Evolutionary conservation across 1,140 invertebrate genomes (phyloP).

Genomic region (Drosophila hydei): DNA sequence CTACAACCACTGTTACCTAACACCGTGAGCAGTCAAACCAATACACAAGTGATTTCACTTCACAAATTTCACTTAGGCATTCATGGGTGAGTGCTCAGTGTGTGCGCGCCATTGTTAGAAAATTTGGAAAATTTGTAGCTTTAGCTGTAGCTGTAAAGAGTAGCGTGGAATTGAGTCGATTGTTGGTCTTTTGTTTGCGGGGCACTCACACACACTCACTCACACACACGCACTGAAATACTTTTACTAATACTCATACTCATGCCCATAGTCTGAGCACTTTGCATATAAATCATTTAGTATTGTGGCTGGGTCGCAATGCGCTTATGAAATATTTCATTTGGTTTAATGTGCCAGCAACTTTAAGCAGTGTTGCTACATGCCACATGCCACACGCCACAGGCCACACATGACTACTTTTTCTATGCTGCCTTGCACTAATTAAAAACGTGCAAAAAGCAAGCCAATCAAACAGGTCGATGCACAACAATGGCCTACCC

Average conservation of each 20-base stretch:
- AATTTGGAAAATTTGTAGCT: constrained; percentile 74
- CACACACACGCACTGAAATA: constrained; percentile 6
- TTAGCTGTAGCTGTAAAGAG: constrained; percentile 58
- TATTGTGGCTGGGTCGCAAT: constrained; percentile 71
- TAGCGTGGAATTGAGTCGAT: constrained; percentile 66
- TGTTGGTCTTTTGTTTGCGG: constrained; percentile 58
- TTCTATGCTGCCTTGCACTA: constrained; percentile 41
- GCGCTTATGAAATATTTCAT: constrained; percentile 79
- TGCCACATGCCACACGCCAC: constrained; percentile 8
- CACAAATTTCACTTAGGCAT: constrained; percentile 5
- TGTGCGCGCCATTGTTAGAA: constrained; percentile 62
- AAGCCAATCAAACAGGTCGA: constrained; percentile 81
- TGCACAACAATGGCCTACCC: constrained; percentile 69
- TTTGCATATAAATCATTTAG: constrained; percentile 79
- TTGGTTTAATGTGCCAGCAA: constrained; percentile 68
- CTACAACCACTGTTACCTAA: background rate
- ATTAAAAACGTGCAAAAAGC: constrained; percentile 80
- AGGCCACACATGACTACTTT: background rate
- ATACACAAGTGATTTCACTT: constrained; percentile 44
- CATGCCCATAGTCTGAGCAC: constrained; percentile 37
- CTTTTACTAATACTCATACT: background rate
- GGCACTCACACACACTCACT: constrained; percentile 24
- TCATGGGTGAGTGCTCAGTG: constrained; percentile 12
- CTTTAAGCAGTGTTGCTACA: constrained; percentile 44
- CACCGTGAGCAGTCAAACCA: constrained; percentile 21